Base-by-base conservation (phyloP, 1,140 invertebrate species). In the Sitobion miscanthi region DNA sequence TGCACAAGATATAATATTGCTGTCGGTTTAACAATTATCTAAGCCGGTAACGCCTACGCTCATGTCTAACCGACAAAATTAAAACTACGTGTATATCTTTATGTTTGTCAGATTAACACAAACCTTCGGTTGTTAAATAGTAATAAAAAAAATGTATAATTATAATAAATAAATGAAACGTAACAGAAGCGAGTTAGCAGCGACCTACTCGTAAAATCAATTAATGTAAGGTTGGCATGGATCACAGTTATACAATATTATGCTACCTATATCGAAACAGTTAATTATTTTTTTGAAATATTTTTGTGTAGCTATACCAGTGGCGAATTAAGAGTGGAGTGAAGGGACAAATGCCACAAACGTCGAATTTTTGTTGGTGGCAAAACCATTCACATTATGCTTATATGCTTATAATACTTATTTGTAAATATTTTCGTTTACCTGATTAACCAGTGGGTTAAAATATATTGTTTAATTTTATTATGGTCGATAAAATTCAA, bases 11-110 rank as follows among this genome's bases (percentile, higher is more conserved):
- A 85, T 54, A 54, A n/a, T 35, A 88, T 54, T 88, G n/a, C 88
- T 9, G 88, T 21, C 49, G 4, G 49, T 57, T 25, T 57, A 42
- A 23, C 35, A 11, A 38, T 89, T 89, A 89, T 89, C 88, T 57
- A 57, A 89, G 54, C 88, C 57, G 88, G 88, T 57, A 89, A 89
- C 88, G 88, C 88, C 88, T 89, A 89, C 88, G 23, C 87, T 23
- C 52, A 1, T 14, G 87, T 35, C 47, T 35, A 21, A 88, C 47
- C 47, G 87, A 88, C 49, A 49, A 88, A 88, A 35, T 87, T 87
- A 77, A 77, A 77, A 77, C 45, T 47, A 30, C 86, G 7, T 20
- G 20, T 5, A n/a, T 35, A 49, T 49, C 49, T 35, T 35, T 45
- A 45, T 49, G 86, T 52, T 47, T 9, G 52, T 52, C 30, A 88